These are phyloP conservation scores for Odontomyia ornata DNA, from an alignment of 2,888 invertebrate species.

Conservation along the genomic window DNA sequence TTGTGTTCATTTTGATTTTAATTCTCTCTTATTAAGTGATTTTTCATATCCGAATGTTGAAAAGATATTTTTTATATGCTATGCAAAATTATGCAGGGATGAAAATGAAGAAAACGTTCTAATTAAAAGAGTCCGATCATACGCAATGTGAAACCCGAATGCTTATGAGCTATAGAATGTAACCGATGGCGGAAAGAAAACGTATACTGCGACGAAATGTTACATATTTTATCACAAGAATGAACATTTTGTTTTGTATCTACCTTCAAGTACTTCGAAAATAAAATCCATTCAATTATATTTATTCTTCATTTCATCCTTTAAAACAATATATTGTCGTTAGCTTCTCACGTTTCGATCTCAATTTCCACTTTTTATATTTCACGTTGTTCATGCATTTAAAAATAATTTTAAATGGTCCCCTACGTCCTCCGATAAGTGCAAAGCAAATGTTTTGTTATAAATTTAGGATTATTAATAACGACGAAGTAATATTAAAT, in stretches of 20 bases:
- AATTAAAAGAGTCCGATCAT: no score
- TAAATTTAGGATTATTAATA: neutral
- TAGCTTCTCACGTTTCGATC: neutral
- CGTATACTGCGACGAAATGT: no score
- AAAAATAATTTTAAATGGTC: neutral
- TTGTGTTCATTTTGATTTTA: slow-evolving; percentile 28
- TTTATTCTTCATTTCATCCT: no score
- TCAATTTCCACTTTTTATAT: slow-evolving; percentile 4
- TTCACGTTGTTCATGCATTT: neutral
- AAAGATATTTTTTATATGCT: slow-evolving; percentile 13
- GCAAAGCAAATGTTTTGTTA: slow-evolving; percentile 3
- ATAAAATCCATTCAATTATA: neutral
- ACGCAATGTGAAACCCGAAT: neutral
- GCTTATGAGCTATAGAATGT: no score
- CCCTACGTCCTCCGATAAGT: neutral
- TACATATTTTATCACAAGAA: neutral
- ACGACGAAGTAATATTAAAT: no score
- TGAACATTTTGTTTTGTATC: neutral
- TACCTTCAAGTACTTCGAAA: no score
- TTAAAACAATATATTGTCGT: no score
- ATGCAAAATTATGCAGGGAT: neutral
- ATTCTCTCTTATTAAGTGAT: slow-evolving; percentile 11
- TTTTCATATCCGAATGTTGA: slow-evolving; percentile 13
- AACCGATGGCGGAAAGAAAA: no score
- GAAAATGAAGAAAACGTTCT: no score